Evolutionary conservation across 2,797 vertebrate species (phyloP), one percentile per base, ranked within the genome.

Genomic region (Enteromius treurensis): DNA sequence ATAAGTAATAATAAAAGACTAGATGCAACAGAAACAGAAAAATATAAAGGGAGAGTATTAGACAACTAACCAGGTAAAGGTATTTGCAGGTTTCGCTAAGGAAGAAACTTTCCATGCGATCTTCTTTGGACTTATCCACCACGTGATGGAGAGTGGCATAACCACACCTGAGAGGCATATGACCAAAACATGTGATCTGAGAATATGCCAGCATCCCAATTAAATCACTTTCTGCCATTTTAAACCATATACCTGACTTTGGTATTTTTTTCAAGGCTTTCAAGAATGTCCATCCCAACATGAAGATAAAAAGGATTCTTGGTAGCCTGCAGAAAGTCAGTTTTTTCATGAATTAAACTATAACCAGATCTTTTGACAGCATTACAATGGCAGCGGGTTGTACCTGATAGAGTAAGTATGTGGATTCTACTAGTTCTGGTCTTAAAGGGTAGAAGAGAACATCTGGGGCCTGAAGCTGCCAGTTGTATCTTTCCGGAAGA

Each of bases 1-100:
- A 13, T 3, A 45, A 45, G 42, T 45, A 45, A 13, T 45, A 45
- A 13, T 45, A 29, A 29, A 62, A 62, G 13, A 62, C 19, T 34
- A 51, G 1, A 75, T 23, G 32, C 64, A 67, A 40, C 2, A 15
- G 13, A 26, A 8, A 77, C 4, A 14, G 17, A 1, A 42, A 19
- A 15, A 19, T 40, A 6, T 26, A 19, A 29, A 47, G 40, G 13
- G 19, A 64, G 23, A 78, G n/a, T 19, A 55, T 3, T 19, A 75
- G 51, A n/a, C 6, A 40, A 68, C 85, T 58, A 69, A 88, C 86
- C 89, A 90, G 58, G 71, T 82, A 99, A 88, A 99, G 91, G 86
- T 99, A 99, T 95, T 99, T 99, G 90, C 98, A 99, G 1, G 98
- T 99, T 92, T 99, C 98, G 45, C 98, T 99, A 90, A 99, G 97